Percentiles rank a stretch among this genome's conserved stretches.
These are phyloP conservation scores for Yponomeuta cagnagella DNA, from an alignment of 2,888 invertebrate genomes.

Conservation along the genomic window DNA sequence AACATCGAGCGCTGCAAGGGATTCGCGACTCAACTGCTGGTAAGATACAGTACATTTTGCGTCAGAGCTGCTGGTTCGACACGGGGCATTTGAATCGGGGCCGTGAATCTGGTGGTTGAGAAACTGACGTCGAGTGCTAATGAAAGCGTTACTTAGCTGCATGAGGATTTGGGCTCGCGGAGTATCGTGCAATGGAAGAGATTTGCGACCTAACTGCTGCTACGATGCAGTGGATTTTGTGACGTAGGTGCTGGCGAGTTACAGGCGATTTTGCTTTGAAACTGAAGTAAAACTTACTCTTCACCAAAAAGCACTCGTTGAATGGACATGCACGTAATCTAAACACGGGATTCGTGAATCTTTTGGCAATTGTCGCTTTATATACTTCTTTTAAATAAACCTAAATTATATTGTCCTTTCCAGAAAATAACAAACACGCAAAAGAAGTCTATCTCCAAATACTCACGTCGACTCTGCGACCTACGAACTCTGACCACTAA, in stretches of 20 bases:
- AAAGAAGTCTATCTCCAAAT: slow-evolving; percentile 76
- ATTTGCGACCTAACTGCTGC: no score
- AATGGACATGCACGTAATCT: neutral
- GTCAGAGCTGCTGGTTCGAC: no score
- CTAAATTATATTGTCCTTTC: slow-evolving; percentile 31
- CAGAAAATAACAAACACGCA: slow-evolving; percentile 80
- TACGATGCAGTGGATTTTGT: neutral
- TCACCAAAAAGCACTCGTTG: no score
- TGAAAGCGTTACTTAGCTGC: no score
- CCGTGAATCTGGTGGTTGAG: no score
- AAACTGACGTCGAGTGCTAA: no score
- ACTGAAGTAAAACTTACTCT: no score
- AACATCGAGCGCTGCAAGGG: slow-evolving; percentile 92
- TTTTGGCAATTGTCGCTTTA: no score
- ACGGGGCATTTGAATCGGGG: no score
- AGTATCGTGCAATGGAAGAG: no score
- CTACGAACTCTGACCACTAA: slow-evolving; percentile 67
- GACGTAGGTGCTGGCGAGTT: neutral
- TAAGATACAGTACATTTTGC: slow-evolving; percentile 34
- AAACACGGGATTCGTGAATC: neutral
- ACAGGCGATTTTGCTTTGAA: neutral
- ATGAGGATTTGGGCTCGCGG: no score
- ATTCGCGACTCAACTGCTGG: slow-evolving; percentile 86
- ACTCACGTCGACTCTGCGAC: slow-evolving; percentile 74
- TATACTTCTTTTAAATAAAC: no score